phyloP scores from a whole-genome alignment of 2,113 vertebrate genomes.

The Pongo abelii region DNA sequence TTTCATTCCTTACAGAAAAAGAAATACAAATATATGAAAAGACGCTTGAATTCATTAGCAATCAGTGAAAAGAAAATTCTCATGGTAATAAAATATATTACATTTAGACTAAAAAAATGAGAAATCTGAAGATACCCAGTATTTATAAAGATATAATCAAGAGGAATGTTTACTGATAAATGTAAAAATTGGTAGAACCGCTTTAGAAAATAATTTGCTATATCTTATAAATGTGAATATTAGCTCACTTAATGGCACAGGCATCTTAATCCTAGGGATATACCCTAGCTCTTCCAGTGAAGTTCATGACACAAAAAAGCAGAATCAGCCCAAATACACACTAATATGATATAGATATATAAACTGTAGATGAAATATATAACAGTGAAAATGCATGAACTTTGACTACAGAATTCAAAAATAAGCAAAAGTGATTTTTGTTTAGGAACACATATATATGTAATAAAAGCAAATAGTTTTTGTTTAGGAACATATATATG shows the following conservation, averaged over 20 bases:
- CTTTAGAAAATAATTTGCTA: conserved; percentile 2
- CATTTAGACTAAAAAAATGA: conserved; percentile 22
- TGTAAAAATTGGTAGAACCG: not conserved
- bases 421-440: not conserved
- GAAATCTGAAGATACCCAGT: not conserved
- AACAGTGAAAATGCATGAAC: not conserved
- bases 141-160: not conserved
- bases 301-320: not conserved
- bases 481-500: not conserved
- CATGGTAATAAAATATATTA: not conserved
- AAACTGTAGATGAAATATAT: not conserved
- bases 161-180: not conserved
- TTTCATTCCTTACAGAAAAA: conserved; percentile 15
- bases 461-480: not conserved
- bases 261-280: not conserved
- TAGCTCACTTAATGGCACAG: not conserved
- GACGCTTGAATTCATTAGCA: not conserved
- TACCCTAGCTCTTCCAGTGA: not conserved
- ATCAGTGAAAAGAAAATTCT: not conserved
- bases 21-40: not conserved
- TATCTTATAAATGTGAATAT: not conserved
- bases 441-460: not conserved
- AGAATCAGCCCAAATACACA: not conserved
- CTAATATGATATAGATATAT: not conserved
- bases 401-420: not conserved